A percentile compares a stretch with the other conserved stretches of the same genome.
These are phyloP conservation scores for Leptonema lineaticorne DNA, from an alignment of 1,140 invertebrate genomes.

Conservation along the genomic window DNA sequence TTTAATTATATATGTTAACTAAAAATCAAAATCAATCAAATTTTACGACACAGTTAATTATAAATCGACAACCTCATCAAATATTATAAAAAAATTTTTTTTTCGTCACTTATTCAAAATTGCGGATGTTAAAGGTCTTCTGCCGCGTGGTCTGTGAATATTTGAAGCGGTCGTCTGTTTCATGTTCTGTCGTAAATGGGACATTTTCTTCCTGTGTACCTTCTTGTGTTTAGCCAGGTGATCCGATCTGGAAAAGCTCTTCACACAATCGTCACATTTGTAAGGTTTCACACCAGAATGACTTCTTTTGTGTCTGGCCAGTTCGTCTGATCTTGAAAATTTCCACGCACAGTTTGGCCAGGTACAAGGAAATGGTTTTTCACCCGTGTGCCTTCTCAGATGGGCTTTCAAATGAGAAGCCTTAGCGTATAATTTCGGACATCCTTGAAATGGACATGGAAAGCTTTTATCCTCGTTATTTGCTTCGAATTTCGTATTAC, in stretches of 20 bases:
- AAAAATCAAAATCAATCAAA: neutral
- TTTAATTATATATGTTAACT: too few relatives aligned
- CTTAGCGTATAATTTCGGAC: constrained; percentile 83
- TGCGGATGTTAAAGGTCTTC: constrained; percentile 17
- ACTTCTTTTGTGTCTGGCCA: constrained; percentile 78
- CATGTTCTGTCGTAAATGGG: constrained; percentile 21
- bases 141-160: constrained; percentile 29
- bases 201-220: constrained; percentile 69
- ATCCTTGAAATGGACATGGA: constrained; percentile 61
- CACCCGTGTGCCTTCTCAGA: constrained; percentile 87
- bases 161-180: neutral
- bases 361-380: constrained; percentile 88
- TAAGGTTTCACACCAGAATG: constrained; percentile 87
- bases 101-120: constrained; percentile 22
- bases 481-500: neutral
- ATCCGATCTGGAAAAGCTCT: constrained; percentile 86
- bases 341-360: constrained; percentile 93
- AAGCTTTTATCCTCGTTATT: constrained; percentile 51
- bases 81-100: neutral
- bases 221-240: constrained; percentile 88
- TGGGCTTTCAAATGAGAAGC: constrained; percentile 94
- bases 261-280: constrained; percentile 78
- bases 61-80: neutral
- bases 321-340: constrained; percentile 91
- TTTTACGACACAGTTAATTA: too few relatives aligned